Percentiles rank a stretch among this genome's conserved stretches.
Conservation (phyloP, 2,113 vertebrate species). For the Indri indri region DNA sequence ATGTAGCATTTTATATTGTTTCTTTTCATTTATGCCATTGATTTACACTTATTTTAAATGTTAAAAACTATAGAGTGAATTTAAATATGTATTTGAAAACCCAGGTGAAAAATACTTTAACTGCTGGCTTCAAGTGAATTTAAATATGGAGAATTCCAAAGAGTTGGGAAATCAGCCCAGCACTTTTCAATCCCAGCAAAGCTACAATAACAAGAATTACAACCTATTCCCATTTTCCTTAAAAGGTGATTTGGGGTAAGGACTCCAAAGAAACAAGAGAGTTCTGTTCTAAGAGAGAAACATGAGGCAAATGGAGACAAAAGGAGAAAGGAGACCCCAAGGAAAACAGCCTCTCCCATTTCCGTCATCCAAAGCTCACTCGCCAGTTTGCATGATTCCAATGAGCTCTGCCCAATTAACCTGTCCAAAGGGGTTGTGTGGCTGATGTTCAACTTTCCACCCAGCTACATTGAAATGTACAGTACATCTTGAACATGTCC, state of each 20-base stretch:
- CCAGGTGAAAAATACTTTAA: not conserved
- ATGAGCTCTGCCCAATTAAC: not conserved
- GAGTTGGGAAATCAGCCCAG: not conserved
- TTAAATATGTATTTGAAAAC: not conserved
- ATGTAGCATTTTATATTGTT: not conserved
- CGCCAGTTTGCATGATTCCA: not conserved
- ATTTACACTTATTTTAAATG: not conserved
- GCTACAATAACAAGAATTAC: not conserved
- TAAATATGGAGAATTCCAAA: slow-evolving; percentile 22
- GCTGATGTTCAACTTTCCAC: not conserved
- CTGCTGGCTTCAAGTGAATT: slow-evolving; percentile 7
- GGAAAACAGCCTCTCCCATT: not conserved
- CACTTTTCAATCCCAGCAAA: not conserved
- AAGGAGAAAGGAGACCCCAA: not conserved
- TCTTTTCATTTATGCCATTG: slow-evolving; percentile 9
- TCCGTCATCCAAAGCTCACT: not conserved
- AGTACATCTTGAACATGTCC: not conserved
- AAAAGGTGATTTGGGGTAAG: slow-evolving; percentile 12
- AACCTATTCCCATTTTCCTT: slow-evolving; percentile 13
- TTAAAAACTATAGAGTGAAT: not conserved
- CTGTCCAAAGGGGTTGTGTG: not conserved
- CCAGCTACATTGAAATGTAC: not conserved
- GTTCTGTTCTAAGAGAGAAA: slow-evolving; percentile 1
- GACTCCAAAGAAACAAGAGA: not conserved
- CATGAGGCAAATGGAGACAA: not conserved